Base-by-base conservation (phyloP, 2,113 vertebrate genomes). In the Anhinga rufa region DNA sequence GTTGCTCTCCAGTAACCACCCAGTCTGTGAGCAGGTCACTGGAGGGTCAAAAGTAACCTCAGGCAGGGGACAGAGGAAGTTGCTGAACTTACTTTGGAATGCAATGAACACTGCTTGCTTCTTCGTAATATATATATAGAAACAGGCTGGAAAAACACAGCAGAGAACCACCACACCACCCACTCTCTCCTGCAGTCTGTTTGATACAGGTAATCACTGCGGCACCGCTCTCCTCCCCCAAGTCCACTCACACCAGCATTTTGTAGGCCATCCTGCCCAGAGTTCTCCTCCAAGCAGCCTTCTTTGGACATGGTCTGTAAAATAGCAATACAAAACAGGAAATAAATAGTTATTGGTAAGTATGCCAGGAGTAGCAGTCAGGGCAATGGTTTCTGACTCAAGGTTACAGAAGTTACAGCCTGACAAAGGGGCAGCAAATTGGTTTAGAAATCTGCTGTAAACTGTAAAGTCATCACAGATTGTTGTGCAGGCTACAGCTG, bases 201-300 rank as follows among this genome's bases (percentile, higher is more conserved):
- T 83, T 76, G 16, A 26, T 82, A 44, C 22, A 68, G 28, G 9
- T 51, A 20, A n/a, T 51, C 13, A n/a, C 6, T 9, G 38, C 5
- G 1, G 8, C 14, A 76, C 10, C 0, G 0, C 22, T 82, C 9
- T 34, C 46, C 10, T 74, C 16, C 22, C 9, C 6, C 8, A 51
- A 1, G 20, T 28, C 4, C 8, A 17, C 9, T 70, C 2, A 1
- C 7, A 66, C 10, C 16, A 69, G 17, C 28, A 28, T 46, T 85
- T 57, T 55, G 48, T 42, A 65, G 26, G 29, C 10, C 9, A 24
- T 55, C 24, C 10, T 58, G 12, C 22, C 36, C 4, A 3, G 28
- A 40, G 6, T 31, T 65, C 44, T 80, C 17, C n/a, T 78, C 62
- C 49, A 77, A 36, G 7, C 8, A 36, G 62, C 36, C 31, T 3